Conservation (phyloP, 2,888 invertebrate species). For the Cephalotes varians region DNA sequence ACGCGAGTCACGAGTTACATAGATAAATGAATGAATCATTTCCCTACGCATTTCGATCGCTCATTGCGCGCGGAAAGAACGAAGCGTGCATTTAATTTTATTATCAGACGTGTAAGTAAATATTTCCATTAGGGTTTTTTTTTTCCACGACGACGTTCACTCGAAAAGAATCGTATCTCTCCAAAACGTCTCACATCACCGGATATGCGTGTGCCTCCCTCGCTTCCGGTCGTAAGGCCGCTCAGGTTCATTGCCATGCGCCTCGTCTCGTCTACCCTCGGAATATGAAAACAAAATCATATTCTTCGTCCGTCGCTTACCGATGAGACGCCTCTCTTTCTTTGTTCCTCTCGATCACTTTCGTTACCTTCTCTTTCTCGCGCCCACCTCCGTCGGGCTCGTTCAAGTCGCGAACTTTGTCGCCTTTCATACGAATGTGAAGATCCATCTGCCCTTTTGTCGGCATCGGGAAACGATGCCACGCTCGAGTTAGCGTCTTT, state of each 20-base stretch:
- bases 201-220: constrained; percentile 83
- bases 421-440: constrained; percentile 14
- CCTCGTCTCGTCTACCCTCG: constrained; percentile 77
- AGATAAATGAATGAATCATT: neutral
- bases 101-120: neutral
- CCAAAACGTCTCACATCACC: constrained; percentile 78
- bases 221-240: constrained; percentile 79
- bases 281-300: constrained; percentile 83
- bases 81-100: neutral
- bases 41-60: neutral
- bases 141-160: neutral
- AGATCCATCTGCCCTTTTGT: constrained; percentile 54
- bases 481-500: constrained; percentile 36
- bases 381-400: neutral
- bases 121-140: neutral
- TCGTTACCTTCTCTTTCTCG: constrained; percentile 5
- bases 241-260: constrained; percentile 80
- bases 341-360: constrained; percentile 14
- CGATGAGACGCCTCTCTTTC: constrained; percentile 68
- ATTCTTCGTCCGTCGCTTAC: constrained; percentile 75
- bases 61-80: neutral
- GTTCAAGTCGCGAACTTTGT: constrained; percentile 21
- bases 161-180: constrained; percentile 68
- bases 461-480: constrained; percentile 47
- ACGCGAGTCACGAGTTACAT: constrained; percentile 10